Evolutionary conservation across 1,140 invertebrate species (phyloP).

Genomic region (Drosophila mauritiana): DNA sequence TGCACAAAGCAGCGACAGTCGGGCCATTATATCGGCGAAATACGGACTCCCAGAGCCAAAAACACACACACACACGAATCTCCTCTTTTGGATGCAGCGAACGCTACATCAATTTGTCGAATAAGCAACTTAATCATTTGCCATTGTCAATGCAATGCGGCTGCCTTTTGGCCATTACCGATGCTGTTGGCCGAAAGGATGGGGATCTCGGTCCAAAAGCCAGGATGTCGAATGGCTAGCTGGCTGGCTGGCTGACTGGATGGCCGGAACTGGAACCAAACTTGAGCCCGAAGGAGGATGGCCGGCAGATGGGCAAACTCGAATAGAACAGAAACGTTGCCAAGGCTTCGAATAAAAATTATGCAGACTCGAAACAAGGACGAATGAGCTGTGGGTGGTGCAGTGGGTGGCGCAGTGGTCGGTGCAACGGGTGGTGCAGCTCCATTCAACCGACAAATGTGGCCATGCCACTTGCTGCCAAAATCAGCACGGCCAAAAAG

Average conservation of each 20-base stretch:
- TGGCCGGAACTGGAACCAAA: constrained; percentile 17
- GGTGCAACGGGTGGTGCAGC: constrained; percentile 11
- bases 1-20: constrained; percentile 15
- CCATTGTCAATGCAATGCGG: constrained; percentile 69
- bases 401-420: background rate
- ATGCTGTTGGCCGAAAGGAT: background rate
- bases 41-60: constrained; percentile 9
- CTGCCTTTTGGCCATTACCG: constrained; percentile 35
- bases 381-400: constrained; percentile 5
- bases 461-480: constrained; percentile 79
- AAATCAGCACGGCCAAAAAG: constrained; percentile 61
- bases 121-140: constrained; percentile 82
- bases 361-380: constrained; percentile 66
- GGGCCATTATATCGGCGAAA: constrained; percentile 34
- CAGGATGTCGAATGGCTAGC: too few species aligned
- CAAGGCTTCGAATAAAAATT: constrained; percentile 76
- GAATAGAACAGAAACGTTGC: constrained; percentile 47
- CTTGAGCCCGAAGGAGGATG: constrained; percentile 7
- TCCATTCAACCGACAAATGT: constrained; percentile 77
- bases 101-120: constrained; percentile 77
- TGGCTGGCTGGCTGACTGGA: too few species aligned
- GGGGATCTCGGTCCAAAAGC: background rate
- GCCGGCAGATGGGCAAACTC: constrained; percentile 21
- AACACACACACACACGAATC: background rate
- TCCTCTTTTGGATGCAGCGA: constrained; percentile 31